phyloP scores from a whole-genome alignment of 2,113 vertebrate genomes.

The Strix aluco region DNA sequence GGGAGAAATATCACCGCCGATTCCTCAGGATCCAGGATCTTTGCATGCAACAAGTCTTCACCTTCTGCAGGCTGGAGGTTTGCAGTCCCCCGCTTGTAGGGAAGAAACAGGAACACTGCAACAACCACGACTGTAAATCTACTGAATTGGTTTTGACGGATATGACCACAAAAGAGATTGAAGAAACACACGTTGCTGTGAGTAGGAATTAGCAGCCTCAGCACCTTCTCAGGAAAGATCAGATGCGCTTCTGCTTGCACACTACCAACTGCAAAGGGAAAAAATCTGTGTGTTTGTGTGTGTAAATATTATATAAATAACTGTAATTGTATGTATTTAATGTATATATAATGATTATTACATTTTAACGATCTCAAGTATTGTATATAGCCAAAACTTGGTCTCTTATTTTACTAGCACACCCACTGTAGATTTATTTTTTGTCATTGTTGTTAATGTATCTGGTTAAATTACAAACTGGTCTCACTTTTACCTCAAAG shows the following conservation, averaged over 20 bases:
- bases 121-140: neutral
- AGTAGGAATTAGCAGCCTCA: neutral
- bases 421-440: neutral
- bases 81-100: neutral
- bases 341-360: slow-evolving; percentile 23
- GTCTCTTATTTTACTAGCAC: slow-evolving; percentile 34
- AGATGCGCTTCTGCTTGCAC: neutral
- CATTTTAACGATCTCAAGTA: neutral
- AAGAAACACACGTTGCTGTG: accelerated
- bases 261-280: neutral
- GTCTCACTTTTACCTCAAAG: slow-evolving; percentile 54
- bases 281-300: neutral
- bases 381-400: slow-evolving; percentile 2
- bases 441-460: slow-evolving; percentile 24
- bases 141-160: neutral
- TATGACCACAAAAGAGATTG: neutral
- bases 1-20: accelerated
- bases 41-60: neutral
- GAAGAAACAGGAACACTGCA: neutral
- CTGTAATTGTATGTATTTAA: slow-evolving; percentile 48
- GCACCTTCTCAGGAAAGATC: slow-evolving; percentile 45
- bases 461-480: slow-evolving; percentile 31
- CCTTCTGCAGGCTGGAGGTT: neutral
- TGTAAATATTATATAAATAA: slow-evolving; percentile 54
- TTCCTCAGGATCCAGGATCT: neutral